phyloP scores from a whole-genome alignment of 2,888 invertebrate species.

The Campoplex capitator region DNA sequence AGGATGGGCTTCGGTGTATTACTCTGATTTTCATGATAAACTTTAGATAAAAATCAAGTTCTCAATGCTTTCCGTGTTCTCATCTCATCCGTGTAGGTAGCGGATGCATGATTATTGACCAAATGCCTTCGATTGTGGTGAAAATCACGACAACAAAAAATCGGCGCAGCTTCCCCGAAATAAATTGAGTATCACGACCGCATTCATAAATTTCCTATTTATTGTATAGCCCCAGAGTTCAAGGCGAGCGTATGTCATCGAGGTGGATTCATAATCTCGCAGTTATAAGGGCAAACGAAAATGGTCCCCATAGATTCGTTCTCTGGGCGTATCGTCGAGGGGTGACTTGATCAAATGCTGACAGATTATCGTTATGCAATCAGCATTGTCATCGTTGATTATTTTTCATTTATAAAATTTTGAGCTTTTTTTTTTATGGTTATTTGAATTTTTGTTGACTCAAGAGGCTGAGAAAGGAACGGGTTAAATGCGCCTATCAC shows the following conservation, averaged over 20 bases:
- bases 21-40: background rate
- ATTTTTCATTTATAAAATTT: background rate
- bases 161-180: background rate
- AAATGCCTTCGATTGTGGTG: background rate
- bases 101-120: background rate
- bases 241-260: constrained; percentile 12
- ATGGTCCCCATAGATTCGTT: constrained; percentile 8
- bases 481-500: constrained; percentile 78
- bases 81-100: background rate
- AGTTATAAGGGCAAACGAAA: background rate
- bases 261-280: constrained; percentile 15
- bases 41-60: background rate
- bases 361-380: background rate
- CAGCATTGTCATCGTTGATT: background rate
- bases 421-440: background rate
- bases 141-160: constrained; percentile 14
- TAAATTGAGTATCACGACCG: constrained; percentile 32
- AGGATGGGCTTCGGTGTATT: background rate
- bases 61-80: background rate
- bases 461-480: constrained; percentile 65
- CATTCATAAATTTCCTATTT: constrained; percentile 45
- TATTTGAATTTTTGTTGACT: background rate
- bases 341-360: constrained; percentile 61
- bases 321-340: constrained; percentile 26
- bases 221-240: background rate